phyloP scores from a whole-genome alignment of 2,888 invertebrate species.

The Acrobeloides nanus region DNA sequence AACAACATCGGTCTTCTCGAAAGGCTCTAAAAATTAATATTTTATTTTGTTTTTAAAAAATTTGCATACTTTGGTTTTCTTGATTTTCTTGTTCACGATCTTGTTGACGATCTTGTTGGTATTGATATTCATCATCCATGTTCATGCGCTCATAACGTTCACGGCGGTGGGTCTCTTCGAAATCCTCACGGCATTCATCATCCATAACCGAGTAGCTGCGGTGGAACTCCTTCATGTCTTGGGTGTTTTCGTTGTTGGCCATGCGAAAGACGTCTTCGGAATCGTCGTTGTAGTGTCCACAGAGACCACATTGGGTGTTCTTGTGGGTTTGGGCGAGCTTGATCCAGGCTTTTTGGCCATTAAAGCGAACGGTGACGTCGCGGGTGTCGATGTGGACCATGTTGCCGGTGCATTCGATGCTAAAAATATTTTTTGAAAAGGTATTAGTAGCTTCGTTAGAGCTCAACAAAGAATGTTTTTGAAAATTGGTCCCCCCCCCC shows the following conservation, averaged over 20 bases:
- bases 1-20: slow-evolving; percentile 13
- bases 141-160: not conserved
- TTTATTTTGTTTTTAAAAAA: not conserved
- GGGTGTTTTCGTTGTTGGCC: slow-evolving; percentile 26
- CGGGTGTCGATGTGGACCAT: slow-evolving; percentile 24
- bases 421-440: too few species aligned
- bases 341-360: slow-evolving; percentile 36
- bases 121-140: slow-evolving; percentile 2
- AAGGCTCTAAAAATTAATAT: slow-evolving; percentile 13
- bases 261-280: slow-evolving; percentile 35
- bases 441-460: too few species aligned
- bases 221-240: slow-evolving; percentile 42
- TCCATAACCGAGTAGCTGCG: slow-evolving; percentile 32
- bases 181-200: slow-evolving; percentile 10
- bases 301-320: slow-evolving; percentile 49
- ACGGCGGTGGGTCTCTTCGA: slow-evolving; percentile 5
- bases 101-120: too few species aligned
- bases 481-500: too few species aligned
- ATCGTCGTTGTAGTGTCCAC: slow-evolving; percentile 49
- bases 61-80: too few species aligned
- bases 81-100: too few species aligned
- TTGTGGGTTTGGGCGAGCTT: slow-evolving; percentile 32
- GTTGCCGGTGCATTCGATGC: slow-evolving; percentile 19
- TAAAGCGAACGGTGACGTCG: slow-evolving; percentile 35
- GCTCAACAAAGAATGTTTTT: too few species aligned